Evolutionary conservation across 1,140 invertebrate species (phyloP), one percentile per base, ranked within the genome.

Genomic region (Kradibia gibbosae): DNA sequence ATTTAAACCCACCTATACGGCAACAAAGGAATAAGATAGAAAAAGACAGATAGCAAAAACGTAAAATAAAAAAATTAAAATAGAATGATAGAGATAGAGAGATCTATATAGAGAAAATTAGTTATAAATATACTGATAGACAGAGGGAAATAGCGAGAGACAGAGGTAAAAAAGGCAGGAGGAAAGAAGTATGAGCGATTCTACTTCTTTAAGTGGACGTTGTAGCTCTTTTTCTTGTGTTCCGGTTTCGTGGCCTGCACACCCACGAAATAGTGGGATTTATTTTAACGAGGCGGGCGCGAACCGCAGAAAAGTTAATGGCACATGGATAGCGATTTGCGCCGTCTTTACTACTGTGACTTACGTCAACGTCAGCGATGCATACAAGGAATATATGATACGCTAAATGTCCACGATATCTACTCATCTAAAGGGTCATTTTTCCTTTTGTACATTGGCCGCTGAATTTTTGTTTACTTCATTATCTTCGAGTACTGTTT

Each of bases 241-340:
- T 80, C 73, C 67, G 36, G 74, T 57, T 70, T 42, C 15, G 48
- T 71, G n/a, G 83, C 25, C 28, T 62, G 22, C 36, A 73, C 85
- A 85, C 83, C 82, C 84, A 85, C 85, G 80, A 84, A 86, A 83
- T 74, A 81, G 80, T 85, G 84, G 82, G 85, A 87, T 85, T 83
- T 84, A 74, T 62, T 84, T 85, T 88, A 87, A 86, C 87, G 86
- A 86, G 84, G 81, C 71, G 39, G 25, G 70, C 82, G 25, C 20
- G 13, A 28, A 39, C 48, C 55, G 50, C 34, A 73, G 83, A 85
- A 85, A 85, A 86, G 84, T 83, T 88, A 87, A 88, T 86, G 83
- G 84, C 62, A 84, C 83, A 82, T 53, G 36, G 70, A 72, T 65
- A 31, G 70, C 78, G 78, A 80, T 80, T 79, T 65, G 53, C 65